Evolutionary conservation across 2,888 invertebrate genomes (phyloP).

Genomic region (Malachius bipustulatus): DNA sequence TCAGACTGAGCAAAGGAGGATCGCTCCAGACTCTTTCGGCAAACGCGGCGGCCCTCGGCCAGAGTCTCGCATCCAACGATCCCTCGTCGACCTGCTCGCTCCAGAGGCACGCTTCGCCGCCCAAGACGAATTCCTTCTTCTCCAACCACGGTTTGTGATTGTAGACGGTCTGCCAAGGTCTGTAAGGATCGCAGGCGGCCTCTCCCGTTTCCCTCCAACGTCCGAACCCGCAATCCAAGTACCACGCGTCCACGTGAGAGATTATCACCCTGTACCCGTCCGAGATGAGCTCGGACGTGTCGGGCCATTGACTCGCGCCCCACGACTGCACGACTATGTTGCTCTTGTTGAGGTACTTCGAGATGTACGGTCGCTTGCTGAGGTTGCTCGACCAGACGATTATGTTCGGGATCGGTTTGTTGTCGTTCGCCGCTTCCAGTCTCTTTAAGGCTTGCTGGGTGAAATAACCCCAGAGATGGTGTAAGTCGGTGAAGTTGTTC

Average conservation of each 20-base stretch:
- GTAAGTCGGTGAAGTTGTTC: conserved; percentile 58
- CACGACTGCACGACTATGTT: conserved; percentile 62
- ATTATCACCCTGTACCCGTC: conserved; percentile 67
- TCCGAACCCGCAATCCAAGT: conserved; percentile 78
- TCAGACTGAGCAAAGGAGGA: conserved; percentile 30
- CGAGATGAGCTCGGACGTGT: conserved; percentile 62
- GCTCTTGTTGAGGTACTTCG: conserved; percentile 36
- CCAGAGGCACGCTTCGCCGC: conserved; percentile 78
- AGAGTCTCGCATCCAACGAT: conserved; percentile 64
- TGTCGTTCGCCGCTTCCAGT: conserved; percentile 50
- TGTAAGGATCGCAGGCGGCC: conserved; percentile 78
- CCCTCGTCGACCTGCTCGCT: conserved; percentile 67
- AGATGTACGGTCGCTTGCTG: conserved; percentile 57
- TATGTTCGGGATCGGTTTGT: conserved; percentile 43
- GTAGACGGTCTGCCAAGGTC: conserved; percentile 79
- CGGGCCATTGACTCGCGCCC: conserved; percentile 73
- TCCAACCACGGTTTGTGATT: conserved; percentile 64
- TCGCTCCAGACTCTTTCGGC: conserved; percentile 71
- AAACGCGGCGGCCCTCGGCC: conserved; percentile 72
- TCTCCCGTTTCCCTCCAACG: conserved; percentile 75
- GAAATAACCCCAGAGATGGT: conserved; percentile 69
- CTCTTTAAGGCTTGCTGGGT: conserved; percentile 49
- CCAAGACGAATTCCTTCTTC: conserved; percentile 43
- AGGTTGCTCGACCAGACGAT: conserved; percentile 64
- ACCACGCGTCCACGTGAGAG: conserved; percentile 82